Conservation (phyloP, 2,113 vertebrate species). For the Nansenia antarctica region DNA sequence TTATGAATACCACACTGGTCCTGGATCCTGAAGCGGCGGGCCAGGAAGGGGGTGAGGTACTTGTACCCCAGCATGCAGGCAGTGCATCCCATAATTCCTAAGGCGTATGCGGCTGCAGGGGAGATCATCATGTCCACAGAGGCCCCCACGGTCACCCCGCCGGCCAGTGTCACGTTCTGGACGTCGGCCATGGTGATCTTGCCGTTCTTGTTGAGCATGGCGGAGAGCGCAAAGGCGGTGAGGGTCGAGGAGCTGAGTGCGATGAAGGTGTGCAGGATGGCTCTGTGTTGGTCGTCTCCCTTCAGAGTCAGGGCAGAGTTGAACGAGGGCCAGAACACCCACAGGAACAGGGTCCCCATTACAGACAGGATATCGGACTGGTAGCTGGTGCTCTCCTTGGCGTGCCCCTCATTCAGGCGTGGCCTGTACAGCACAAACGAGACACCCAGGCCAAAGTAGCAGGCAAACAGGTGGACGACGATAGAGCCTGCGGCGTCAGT, state of each 20-base stretch:
- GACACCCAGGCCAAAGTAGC: constrained; percentile 83
- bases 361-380: constrained; percentile 77
- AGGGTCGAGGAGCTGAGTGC: constrained; percentile 76
- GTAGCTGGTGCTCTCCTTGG: constrained; percentile 74
- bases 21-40: constrained; percentile 60
- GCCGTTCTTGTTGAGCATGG: constrained; percentile 73
- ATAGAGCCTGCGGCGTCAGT: constrained; percentile 83
- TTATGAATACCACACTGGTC: constrained; percentile 87
- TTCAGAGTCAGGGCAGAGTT: constrained; percentile 75
- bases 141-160: constrained; percentile 77
- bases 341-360: constrained; percentile 81
- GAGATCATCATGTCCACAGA: constrained; percentile 80
- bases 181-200: constrained; percentile 78
- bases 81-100: constrained; percentile 76
- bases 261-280: constrained; percentile 83
- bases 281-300: constrained; percentile 78
- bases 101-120: constrained; percentile 68
- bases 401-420: constrained; percentile 35
- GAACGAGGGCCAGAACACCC: constrained; percentile 89
- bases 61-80: constrained; percentile 80
- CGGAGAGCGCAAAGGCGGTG: constrained; percentile 77
- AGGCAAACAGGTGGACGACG: constrained; percentile 83
- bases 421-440: constrained; percentile 78
- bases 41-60: constrained; percentile 77
- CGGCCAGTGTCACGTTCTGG: constrained; percentile 84